Conservation (phyloP, 2,888 invertebrate species). For the Troilus luridus region DNA sequence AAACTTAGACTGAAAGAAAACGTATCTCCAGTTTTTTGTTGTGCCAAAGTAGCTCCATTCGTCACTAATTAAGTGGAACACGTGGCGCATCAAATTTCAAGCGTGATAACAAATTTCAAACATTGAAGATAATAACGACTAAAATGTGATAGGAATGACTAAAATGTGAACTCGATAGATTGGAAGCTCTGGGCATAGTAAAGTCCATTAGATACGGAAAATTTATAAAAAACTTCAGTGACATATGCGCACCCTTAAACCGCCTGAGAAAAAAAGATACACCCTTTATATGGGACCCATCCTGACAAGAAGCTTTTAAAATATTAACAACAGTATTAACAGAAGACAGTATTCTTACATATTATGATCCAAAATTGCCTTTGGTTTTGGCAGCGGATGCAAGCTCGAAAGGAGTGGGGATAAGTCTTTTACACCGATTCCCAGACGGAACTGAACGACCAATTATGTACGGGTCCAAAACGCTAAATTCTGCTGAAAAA, state of each 20-base stretch:
- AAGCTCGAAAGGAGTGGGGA: background rate
- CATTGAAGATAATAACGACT: no score
- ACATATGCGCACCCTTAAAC: background rate
- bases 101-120: no score
- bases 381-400: slow-evolving; percentile 22
- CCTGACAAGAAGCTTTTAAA: slow-evolving; percentile 8
- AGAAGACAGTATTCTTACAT: slow-evolving; percentile 12
- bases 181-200: no score
- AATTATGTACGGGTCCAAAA: background rate
- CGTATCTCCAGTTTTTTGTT: no score
- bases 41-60: no score
- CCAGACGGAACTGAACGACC: background rate
- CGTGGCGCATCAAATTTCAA: no score
- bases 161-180: no score
- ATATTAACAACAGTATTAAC: slow-evolving; percentile 4
- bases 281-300: background rate
- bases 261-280: background rate
- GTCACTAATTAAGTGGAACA: no score
- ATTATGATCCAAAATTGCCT: slow-evolving; percentile 29
- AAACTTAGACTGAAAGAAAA: no score
- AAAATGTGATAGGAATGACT: no score
- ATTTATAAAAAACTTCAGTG: background rate
- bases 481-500: background rate
- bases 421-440: background rate
- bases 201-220: no score